phyloP scores from a whole-genome alignment of 1,140 invertebrate genomes.

The Caenorhabditis latens region DNA sequence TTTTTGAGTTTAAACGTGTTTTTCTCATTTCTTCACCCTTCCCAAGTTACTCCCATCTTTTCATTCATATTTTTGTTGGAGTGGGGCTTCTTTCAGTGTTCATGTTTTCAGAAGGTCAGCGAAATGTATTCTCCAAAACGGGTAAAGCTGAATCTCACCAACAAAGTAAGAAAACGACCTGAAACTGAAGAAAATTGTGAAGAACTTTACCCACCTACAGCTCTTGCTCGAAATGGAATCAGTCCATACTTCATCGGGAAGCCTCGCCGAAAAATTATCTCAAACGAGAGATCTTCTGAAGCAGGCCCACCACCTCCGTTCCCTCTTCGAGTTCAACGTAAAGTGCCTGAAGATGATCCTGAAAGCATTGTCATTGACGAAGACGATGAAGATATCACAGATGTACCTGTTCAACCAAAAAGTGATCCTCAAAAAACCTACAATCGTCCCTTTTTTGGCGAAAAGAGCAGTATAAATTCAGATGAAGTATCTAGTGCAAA shows the following conservation, averaged over 20 bases:
- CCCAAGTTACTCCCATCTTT: background rate
- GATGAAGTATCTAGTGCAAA: too few species aligned
- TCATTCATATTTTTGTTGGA: background rate
- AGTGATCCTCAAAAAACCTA: background rate
- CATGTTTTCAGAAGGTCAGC: background rate
- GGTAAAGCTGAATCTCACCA: slow-evolving; percentile 16
- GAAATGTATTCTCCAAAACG: slow-evolving; percentile 28
- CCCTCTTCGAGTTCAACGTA: background rate
- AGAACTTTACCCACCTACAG: slow-evolving; percentile 34
- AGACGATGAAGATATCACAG: slow-evolving; percentile 5
- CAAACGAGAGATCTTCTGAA: background rate
- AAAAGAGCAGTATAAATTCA: background rate
- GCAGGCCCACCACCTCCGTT: background rate
- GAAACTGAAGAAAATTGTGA: background rate
- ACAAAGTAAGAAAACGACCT: slow-evolving; percentile 18
- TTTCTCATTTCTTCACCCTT: background rate
- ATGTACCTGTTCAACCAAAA: background rate
- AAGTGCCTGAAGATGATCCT: background rate
- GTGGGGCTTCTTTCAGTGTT: too few species aligned
- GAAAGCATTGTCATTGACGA: slow-evolving; percentile 36
- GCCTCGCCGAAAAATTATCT: background rate
- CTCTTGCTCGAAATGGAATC: slow-evolving; percentile 27
- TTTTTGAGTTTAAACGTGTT: background rate
- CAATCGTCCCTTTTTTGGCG: slow-evolving; percentile 4
- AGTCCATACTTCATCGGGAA: slow-evolving; percentile 44